Base-by-base conservation (phyloP, 2,113 vertebrate genomes). In the Anhinga anhinga region DNA sequence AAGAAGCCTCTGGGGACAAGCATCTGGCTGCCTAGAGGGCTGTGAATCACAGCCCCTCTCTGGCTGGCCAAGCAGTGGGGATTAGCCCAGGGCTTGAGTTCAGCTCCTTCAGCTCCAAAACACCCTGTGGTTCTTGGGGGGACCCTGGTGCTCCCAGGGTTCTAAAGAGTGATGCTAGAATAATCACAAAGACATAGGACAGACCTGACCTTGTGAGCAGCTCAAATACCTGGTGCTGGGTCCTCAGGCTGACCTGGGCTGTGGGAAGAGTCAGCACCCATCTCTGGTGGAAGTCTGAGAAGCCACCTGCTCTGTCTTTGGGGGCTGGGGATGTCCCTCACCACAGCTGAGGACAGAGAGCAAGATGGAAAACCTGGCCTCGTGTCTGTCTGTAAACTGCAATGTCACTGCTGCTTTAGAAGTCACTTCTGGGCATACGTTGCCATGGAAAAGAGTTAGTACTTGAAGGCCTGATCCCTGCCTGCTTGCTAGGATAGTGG, bases 21-120 rank as follows among this genome's bases (percentile, higher is more conserved):
- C 0, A 1, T 65, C 40, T 63, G 0, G 0, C 32, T 13, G 7
- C 7, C 6, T 29, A 9, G 59, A 62, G 47, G 40, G 42, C n/a
- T 55, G n/a, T 79, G 58, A 55, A 45, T 82, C 5, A 4, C 27
- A 74, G 23, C 7, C 59, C 5, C 7, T 52, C 34, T 50, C 36
- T 42, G n/a, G 18, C 40, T 67, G 21, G 21, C 29, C 27, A 26
- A 47, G 44, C 36, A 61, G 47, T 22, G 38, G 29, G 13, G 15
- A 15, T 44, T 34, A 65, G 38, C 58, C 38, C 6, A 14, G 40
- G 65, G 38, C 59, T 73, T 25, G 30, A 70, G 42, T 10, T 76
- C 36, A 66, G n/a, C 34, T 71, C 10, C 23, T 52, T 21, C 29
- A 77, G 69, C 26, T 58, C 12, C 47, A 30, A 40, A 58, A 56